Evolutionary conservation across 2,888 invertebrate species (phyloP), one percentile per base, ranked within the genome.

Genomic region (Leucophenga maculata): DNA sequence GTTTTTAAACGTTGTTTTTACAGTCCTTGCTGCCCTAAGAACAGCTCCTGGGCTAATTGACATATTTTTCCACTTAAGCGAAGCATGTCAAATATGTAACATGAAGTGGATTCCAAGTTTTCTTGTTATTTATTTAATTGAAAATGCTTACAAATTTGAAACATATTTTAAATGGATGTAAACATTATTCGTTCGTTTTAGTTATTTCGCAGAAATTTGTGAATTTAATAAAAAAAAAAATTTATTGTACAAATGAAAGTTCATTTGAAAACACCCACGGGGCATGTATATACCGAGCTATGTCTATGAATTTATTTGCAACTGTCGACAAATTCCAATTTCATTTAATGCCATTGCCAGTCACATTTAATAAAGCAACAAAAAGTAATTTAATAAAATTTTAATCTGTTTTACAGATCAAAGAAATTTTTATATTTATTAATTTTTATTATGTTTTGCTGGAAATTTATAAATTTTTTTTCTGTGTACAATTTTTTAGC

Each of bases 341-440:
- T 50, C 18, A 8, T 71, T 80, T 74, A 74, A 77, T 77, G 74
- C 60, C 75, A 73, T 82, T 75, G 72, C 74, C 71, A 68, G 6
- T 6, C n/a, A 16, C 8, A 50, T 50, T 50, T 16, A 50, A 50
- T 50, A 50, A n/a, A 14, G 50, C n/a, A 50, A 50, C 14, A 50
- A 18, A n/a, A n/a, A 50, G 71, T 74, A 78, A 78, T 82, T 82
- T 82, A 76, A 80, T 80, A 78, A 78, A 76, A 78, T 79, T 83
- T 80, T 77, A 83, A 80, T 83, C 81, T 80, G 74, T 80, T 75
- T 76, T 18, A 31, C 55, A 70, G 79, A 83, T 80, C 81, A 80
- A 80, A 80, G 72, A 65, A 22, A n/a, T 26, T 55, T 55, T 55
- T 26, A 13, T 55, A 26, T 55, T 55, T 55, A 26, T 64, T 65